Evolutionary conservation across 2,113 vertebrate species (phyloP).

Genomic region (Pagrus major): DNA sequence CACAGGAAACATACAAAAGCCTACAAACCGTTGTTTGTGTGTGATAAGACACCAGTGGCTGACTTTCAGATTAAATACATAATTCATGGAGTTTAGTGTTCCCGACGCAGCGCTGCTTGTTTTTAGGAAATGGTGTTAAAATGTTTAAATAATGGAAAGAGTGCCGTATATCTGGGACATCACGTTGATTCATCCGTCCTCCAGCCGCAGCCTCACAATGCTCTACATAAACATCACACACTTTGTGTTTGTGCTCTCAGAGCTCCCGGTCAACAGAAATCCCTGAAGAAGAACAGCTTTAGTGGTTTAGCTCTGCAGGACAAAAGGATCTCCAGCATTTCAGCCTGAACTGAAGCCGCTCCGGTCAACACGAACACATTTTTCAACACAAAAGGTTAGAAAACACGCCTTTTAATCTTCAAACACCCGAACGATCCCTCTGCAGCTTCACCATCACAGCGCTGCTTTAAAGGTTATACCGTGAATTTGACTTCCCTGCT

Average conservation of each 20-base stretch:
- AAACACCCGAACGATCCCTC: neutral
- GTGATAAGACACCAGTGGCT: neutral
- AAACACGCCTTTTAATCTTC: conserved; percentile 20
- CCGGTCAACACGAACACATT: neutral
- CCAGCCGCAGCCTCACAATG: neutral
- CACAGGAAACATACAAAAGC: no score
- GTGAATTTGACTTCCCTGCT: conserved; percentile 9
- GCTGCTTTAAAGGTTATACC: neutral
- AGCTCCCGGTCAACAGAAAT: neutral
- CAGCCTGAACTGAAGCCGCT: neutral
- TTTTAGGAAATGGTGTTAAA: neutral
- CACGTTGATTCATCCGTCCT: neutral
- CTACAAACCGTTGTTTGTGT: no score
- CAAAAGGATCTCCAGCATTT: conserved; percentile 7
- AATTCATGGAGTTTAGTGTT: neutral
- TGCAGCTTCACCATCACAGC: neutral
- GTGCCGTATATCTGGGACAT: neutral
- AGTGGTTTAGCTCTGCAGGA: conserved; percentile 25
- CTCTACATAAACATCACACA: neutral
- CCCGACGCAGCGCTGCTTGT: neutral
- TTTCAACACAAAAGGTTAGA: neutral
- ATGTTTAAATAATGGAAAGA: neutral
- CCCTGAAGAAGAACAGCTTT: conserved; percentile 24
- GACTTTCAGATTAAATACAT: neutral
- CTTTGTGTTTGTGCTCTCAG: neutral